These are phyloP conservation scores for Echeneis naucrates DNA, from an alignment of 2,797 vertebrate species.

Conservation along the genomic window DNA sequence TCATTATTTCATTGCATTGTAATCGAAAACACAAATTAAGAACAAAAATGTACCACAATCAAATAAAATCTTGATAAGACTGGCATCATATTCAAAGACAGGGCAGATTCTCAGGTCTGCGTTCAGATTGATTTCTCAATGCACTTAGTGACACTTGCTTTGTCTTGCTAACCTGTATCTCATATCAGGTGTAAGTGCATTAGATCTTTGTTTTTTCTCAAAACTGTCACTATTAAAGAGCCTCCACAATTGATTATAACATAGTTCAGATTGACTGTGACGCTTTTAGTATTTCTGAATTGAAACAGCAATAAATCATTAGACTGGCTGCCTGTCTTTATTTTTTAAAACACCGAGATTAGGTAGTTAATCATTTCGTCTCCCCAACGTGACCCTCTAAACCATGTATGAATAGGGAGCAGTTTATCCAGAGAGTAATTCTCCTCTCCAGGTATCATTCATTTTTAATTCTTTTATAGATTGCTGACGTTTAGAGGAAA, in stretches of 20 bases:
- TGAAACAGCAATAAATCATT: too few relatives aligned
- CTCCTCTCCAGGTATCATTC: too few relatives aligned
- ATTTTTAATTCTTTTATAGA: too few relatives aligned
- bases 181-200: conserved; percentile 31
- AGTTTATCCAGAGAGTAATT: too few relatives aligned
- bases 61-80: conserved; percentile 20
- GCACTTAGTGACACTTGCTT: conserved; percentile 20
- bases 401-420: too few relatives aligned
- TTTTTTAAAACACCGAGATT: too few relatives aligned
- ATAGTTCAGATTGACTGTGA: not conserved
- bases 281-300: too few relatives aligned
- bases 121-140: conserved; percentile 22
- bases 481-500: too few relatives aligned
- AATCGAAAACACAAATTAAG: conserved; percentile 22
- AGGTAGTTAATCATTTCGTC: too few relatives aligned
- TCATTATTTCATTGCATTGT: conserved; percentile 15
- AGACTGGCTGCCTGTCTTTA: too few relatives aligned
- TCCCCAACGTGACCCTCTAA: too few relatives aligned
- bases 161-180: conserved; percentile 25
- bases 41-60: not conserved
- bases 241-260: conserved; percentile 1
- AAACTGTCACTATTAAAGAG: not conserved
- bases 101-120: not conserved
- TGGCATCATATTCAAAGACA: not conserved
- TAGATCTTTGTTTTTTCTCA: conserved; percentile 3